Evolutionary conservation across 2,113 vertebrate species (phyloP), one percentile per base, ranked within the genome.

Genomic region (Passer montanus): DNA sequence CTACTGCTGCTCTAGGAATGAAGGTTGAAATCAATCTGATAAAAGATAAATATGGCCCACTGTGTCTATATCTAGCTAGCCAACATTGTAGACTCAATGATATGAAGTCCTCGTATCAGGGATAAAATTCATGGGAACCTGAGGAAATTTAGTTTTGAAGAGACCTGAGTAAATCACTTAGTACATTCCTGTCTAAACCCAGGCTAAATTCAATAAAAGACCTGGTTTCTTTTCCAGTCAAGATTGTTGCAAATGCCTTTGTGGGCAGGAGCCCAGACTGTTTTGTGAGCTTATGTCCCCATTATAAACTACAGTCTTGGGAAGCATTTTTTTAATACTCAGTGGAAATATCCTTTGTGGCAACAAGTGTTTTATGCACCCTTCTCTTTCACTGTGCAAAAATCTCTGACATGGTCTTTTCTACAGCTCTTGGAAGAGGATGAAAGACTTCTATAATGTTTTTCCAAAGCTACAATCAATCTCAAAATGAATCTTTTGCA

Each of bases 51-150:
- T 59, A 35, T 3, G 9, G 9, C 2, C 27, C 35, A 59, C 7
- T 0, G 0, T 27, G 7, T 41, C 59, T 12, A 2, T 59, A 55
- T 44, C 56, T 35, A 79, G 3, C 3, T 44, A 46, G 24, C 18
- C 27, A 64, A 6, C 28, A 17, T 9, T 69, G 8, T 4, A 2
- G 9, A 55, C 23, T 49, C 35, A 47, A 3, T 19, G 13, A 2
- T 3, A 15, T 14, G 4, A 59, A 44, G 11, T 39, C 24, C 28
- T 52, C 15, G 4, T 44, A 43, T 37, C 5, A 63, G 22, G 20
- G 12, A 30, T 28, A 24, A 13, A 47, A 56, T 22, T 76, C 3
- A 35, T 26, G 13, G 13, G 35, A 73, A 68, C 7, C 6, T 13
- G 3, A 1, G 6, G 22, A 67, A 74, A 53, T 68, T 58, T 50